Evolutionary conservation across 2,888 invertebrate genomes (phyloP).

Genomic region (Zelleria hepariella): DNA sequence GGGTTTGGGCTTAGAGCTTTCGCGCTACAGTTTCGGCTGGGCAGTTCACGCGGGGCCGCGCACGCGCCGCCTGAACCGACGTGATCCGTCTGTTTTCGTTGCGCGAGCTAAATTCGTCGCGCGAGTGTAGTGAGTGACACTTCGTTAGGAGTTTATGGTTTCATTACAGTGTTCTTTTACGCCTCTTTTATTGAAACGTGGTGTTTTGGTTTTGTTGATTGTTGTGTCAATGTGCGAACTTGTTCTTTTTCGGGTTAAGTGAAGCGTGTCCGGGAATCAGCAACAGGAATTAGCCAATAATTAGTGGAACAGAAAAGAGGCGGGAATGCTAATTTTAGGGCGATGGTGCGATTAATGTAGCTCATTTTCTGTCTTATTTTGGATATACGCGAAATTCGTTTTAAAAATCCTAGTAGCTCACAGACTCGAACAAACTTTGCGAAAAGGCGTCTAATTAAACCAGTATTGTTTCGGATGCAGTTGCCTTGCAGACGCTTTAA

Average conservation of each 20-base stretch:
- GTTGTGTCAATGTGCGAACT: not conserved
- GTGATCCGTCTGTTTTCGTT: not conserved
- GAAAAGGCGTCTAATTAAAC: not conserved
- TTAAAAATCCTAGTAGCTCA: too few relatives aligned
- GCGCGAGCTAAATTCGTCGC: constrained; percentile 30
- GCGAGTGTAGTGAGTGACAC: constrained; percentile 16
- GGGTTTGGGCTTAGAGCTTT: too few relatives aligned
- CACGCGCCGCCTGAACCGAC: constrained; percentile 32
- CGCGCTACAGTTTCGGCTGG: constrained; percentile 17
- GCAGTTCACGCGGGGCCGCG: constrained; percentile 61
- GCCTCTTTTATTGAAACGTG: not conserved
- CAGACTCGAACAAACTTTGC: not conserved
- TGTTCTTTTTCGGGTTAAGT: too few relatives aligned
- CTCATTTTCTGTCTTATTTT: too few relatives aligned
- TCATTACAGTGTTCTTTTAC: constrained; percentile 22
- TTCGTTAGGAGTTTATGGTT: constrained; percentile 24
- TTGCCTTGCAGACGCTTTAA: constrained; percentile 1
- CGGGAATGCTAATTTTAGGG: too few relatives aligned
- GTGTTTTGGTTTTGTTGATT: not conserved
- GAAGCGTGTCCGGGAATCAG: too few relatives aligned
- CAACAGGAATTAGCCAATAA: too few relatives aligned
- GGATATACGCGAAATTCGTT: too few relatives aligned
- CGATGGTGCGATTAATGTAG: too few relatives aligned
- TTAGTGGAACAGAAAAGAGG: too few relatives aligned
- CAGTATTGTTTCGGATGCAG: not conserved